phyloP scores from a whole-genome alignment of 1,140 invertebrate species.

The Mercenaria mercenaria region DNA sequence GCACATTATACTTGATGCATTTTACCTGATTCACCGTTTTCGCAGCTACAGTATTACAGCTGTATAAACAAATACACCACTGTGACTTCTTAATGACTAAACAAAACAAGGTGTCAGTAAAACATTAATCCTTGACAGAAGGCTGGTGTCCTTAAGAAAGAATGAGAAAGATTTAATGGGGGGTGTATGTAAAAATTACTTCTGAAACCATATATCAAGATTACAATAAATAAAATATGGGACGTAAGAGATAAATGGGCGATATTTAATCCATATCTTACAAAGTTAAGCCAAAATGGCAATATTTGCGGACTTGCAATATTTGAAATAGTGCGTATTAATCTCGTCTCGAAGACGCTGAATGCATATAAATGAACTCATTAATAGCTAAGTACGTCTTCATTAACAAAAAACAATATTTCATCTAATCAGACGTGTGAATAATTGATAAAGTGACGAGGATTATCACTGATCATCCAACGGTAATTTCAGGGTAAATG shows the following conservation, averaged over 20 bases:
- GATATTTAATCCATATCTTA: background rate
- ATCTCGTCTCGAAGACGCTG: background rate
- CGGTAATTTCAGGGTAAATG: background rate
- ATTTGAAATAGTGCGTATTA: background rate
- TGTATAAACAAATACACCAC: no score
- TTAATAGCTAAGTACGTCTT: slow-evolving; percentile 42
- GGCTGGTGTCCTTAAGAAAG: no score
- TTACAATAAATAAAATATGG: slow-evolving; percentile 10
- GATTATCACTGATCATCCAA: background rate
- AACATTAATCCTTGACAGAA: no score
- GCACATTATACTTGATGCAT: no score
- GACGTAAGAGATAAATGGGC: background rate
- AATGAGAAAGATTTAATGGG: no score
- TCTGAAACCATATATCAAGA: background rate
- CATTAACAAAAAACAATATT: slow-evolving; percentile 39
- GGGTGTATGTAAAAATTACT: no score
- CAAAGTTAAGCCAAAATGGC: slow-evolving; percentile 9
- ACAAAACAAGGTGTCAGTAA: no score
- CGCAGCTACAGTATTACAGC: no score
- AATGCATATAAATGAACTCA: slow-evolving; percentile 54
- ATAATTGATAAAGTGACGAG: slow-evolving; percentile 19
- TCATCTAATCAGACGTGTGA: slow-evolving; percentile 22
- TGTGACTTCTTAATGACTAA: no score
- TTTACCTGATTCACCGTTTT: no score
- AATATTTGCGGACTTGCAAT: background rate